phyloP scores from a whole-genome alignment of 2,888 invertebrate genomes.

The Eupithecia exiguata region DNA sequence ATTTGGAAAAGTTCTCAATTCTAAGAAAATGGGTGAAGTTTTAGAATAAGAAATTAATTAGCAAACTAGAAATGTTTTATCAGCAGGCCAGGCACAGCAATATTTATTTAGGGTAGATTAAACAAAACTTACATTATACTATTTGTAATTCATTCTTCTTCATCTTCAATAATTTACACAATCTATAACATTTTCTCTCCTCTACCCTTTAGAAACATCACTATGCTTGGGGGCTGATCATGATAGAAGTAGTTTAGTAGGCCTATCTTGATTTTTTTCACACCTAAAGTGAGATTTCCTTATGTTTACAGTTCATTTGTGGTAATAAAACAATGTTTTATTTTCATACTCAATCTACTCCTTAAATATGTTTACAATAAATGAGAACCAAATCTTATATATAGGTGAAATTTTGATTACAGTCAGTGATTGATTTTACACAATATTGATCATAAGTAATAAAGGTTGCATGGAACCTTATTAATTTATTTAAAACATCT shows the following conservation, averaged over 20 bases:
- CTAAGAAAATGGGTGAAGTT: constrained; percentile 73
- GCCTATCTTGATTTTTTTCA: not conserved
- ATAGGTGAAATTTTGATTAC: constrained; percentile 44
- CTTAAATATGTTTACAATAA: constrained; percentile 64
- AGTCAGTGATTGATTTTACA: constrained; percentile 36
- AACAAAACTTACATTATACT: not conserved
- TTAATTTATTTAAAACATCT: not conserved
- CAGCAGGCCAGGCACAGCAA: not conserved
- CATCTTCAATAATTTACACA: not conserved
- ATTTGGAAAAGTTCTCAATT: constrained; percentile 77
- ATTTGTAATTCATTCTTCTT: not conserved
- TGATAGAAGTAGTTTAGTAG: not conserved
- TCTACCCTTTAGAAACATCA: not conserved
- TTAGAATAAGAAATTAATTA: constrained; percentile 59
- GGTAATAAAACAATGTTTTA: constrained; percentile 49
- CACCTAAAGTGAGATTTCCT: not conserved
- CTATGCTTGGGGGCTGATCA: not conserved
- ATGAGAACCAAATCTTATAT: constrained; percentile 65
- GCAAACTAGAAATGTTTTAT: not conserved
- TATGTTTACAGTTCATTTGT: not conserved
- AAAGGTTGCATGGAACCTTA: not conserved
- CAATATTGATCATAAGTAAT: constrained; percentile 23
- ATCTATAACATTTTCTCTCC: not conserved
- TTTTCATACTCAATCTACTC: constrained; percentile 65
- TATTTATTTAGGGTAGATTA: not conserved